Percentiles rank a stretch among this genome's conserved stretches.
These are phyloP conservation scores for Xestia rhomboidea DNA, from an alignment of 2,888 invertebrate species.

Conservation along the genomic window DNA sequence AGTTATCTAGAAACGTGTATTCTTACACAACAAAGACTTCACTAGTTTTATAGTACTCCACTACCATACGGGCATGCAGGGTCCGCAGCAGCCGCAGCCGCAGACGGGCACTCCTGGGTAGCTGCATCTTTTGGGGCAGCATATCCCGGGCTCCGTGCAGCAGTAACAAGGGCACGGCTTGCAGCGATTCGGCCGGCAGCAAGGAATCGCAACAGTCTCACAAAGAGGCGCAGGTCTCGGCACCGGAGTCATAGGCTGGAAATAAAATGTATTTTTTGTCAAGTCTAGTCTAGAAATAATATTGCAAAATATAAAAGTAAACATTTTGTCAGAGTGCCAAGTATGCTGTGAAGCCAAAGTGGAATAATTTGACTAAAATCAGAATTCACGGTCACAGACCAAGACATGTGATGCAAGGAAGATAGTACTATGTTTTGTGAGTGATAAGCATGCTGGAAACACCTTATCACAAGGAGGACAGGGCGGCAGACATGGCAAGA, in stretches of 20 bases:
- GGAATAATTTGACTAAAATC: slow-evolving; percentile 47
- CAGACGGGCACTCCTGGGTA: slow-evolving; percentile 86
- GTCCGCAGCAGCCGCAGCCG: slow-evolving; percentile 79
- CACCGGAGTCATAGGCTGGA: slow-evolving; percentile 76
- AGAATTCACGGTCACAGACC: slow-evolving; percentile 56
- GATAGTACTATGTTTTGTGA: slow-evolving; percentile 25
- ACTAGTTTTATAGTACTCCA: slow-evolving; percentile 50
- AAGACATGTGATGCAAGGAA: slow-evolving; percentile 14
- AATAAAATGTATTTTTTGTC: slow-evolving; percentile 53
- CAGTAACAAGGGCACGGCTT: slow-evolving; percentile 91
- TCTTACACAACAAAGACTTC: slow-evolving; percentile 44
- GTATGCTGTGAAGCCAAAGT: slow-evolving; percentile 48
- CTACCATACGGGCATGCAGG: slow-evolving; percentile 88
- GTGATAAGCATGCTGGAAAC: background rate
- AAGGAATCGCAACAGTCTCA: slow-evolving; percentile 87
- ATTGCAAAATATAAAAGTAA: slow-evolving; percentile 44
- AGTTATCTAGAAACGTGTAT: slow-evolving; percentile 42
- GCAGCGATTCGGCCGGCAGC: slow-evolving; percentile 89
- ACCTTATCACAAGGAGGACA: slow-evolving; percentile 88
- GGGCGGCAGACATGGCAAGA: slow-evolving; percentile 81
- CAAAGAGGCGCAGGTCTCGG: slow-evolving; percentile 74
- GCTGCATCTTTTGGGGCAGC: slow-evolving; percentile 84
- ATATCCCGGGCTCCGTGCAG: slow-evolving; percentile 83
- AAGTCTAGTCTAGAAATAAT: slow-evolving; percentile 53
- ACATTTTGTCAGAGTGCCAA: slow-evolving; percentile 65